Evolutionary conservation across 1,140 invertebrate species (phyloP).

Genomic region (Pollicipes pollicipes): DNA sequence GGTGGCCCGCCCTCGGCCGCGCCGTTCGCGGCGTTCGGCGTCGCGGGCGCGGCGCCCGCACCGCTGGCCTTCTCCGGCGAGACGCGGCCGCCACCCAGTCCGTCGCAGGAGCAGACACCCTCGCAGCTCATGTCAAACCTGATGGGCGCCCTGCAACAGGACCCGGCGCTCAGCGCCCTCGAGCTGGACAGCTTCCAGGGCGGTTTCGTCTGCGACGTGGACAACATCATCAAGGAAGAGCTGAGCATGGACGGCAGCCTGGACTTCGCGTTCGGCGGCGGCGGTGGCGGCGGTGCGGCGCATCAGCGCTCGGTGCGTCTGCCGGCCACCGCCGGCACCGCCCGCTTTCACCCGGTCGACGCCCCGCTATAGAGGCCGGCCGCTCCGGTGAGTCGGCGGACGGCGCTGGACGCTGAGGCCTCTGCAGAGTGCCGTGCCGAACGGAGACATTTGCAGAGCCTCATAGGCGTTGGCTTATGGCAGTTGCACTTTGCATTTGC

Average conservation of each 20-base stretch:
- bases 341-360: background rate
- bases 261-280: conserved; percentile 68
- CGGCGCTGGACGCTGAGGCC: too few species aligned
- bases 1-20: background rate
- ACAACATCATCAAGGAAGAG: conserved; percentile 86
- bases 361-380: background rate
- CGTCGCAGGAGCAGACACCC: conserved; percentile 21
- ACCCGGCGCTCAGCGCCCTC: conserved; percentile 52
- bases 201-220: conserved; percentile 78
- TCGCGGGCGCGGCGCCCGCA: too few species aligned
- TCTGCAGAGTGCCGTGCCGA: too few species aligned
- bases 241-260: conserved; percentile 71
- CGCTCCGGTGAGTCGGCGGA: background rate
- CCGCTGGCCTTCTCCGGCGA: too few species aligned
- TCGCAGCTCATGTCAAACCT: conserved; percentile 72
- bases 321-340: background rate
- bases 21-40: background rate
- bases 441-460: too few species aligned
- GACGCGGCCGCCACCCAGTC: too few species aligned
- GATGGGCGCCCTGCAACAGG: conserved; percentile 46
- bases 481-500: too few species aligned
- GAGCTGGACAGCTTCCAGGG: conserved; percentile 60
- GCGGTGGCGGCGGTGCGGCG: conserved; percentile 14
- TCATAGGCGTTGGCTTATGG: too few species aligned
- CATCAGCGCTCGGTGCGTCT: background rate